A percentile compares a stretch with the other conserved stretches of the same genome.
These are phyloP conservation scores for Campylomormyrus tamandua DNA, from an alignment of 2,113 vertebrate genomes.

Conservation along the genomic window DNA sequence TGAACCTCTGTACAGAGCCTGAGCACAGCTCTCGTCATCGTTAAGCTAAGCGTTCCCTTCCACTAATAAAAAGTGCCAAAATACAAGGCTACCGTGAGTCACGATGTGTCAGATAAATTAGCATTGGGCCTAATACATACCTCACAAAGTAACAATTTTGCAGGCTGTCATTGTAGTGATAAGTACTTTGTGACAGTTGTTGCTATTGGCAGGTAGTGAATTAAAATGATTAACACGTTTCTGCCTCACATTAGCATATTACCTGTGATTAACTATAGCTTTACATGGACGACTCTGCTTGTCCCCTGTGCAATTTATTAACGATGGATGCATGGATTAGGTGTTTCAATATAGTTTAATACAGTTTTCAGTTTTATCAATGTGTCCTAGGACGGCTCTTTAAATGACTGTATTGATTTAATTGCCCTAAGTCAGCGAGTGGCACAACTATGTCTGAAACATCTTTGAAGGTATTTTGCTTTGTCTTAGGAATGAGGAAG, in stretches of 20 bases:
- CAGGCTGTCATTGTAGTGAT: not conserved
- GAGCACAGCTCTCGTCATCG: not conserved
- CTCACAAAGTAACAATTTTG: not conserved
- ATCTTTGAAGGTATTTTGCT: not conserved
- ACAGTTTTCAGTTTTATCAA: not conserved
- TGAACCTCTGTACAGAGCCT: not conserved
- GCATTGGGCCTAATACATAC: not conserved
- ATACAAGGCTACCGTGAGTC: not conserved
- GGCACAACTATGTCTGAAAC: not conserved
- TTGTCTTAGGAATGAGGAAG: not conserved
- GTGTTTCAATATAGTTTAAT: not conserved
- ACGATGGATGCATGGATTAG: not conserved
- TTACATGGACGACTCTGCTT: not conserved
- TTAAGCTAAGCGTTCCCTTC: not conserved
- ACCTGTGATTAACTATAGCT: not conserved
- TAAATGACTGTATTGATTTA: not conserved
- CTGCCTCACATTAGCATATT: not conserved
- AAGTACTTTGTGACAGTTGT: not conserved
- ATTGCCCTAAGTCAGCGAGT: not conserved
- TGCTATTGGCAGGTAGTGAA: not conserved
- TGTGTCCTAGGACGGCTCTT: not conserved
- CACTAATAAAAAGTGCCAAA: not conserved
- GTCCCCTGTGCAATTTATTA: not conserved
- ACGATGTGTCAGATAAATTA: not conserved
- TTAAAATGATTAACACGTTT: not conserved